A percentile compares a stretch with the other conserved stretches of the same genome.
Evolutionary conservation across 2,113 vertebrate genomes (phyloP).

Genomic region (Nannospalax galili): DNA sequence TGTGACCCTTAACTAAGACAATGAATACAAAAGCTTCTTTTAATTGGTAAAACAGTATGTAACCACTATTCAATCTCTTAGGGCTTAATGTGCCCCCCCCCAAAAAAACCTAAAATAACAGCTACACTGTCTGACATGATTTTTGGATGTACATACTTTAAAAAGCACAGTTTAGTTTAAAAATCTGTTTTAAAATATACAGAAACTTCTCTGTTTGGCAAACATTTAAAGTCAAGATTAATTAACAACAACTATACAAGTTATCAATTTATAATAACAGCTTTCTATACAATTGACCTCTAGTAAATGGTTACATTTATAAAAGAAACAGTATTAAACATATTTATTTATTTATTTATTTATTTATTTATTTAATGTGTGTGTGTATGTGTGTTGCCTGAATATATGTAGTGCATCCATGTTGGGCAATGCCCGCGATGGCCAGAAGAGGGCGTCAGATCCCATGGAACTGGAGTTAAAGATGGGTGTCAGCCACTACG

Average conservation of each 20-base stretch:
- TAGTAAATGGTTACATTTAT: neutral
- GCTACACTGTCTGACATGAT: neutral
- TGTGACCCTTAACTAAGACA: conserved; percentile 2
- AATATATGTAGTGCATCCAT: too few species aligned
- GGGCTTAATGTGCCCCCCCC: neutral
- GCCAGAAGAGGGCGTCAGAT: too few species aligned
- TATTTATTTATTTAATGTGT: too few species aligned
- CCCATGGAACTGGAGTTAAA: too few species aligned
- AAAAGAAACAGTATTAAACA: neutral
- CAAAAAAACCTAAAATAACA: conserved; percentile 12
- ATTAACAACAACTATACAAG: neutral
- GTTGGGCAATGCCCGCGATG: too few species aligned
- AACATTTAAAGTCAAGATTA: neutral
- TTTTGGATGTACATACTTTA: conserved; percentile 17
- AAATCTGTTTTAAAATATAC: neutral
- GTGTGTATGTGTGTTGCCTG: too few species aligned
- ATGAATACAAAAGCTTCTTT: conserved; percentile 18
- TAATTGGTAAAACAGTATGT: conserved; percentile 5
- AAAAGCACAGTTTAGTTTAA: neutral
- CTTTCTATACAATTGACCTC: conserved; percentile 22
- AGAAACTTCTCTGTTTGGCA: too few species aligned
- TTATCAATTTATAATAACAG: neutral
- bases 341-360: too few species aligned
- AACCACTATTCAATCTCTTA: neutral
- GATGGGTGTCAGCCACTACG: too few species aligned